phyloP scores from a whole-genome alignment of 2,113 vertebrate genomes.

The Channa argus region DNA sequence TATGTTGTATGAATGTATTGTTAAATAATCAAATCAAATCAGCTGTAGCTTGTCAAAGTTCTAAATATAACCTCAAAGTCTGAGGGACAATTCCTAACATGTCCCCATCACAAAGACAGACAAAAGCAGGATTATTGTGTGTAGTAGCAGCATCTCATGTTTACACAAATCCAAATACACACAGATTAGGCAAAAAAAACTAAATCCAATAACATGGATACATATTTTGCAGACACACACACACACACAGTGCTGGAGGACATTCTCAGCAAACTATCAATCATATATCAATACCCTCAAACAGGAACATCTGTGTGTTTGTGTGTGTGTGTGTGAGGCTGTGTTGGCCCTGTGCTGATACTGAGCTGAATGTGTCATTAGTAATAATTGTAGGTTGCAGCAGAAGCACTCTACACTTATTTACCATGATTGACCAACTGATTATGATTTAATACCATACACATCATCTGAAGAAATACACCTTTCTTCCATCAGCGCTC shows the following conservation, averaged over 20 bases:
- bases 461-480: constrained; percentile 14
- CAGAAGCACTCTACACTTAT: constrained; percentile 58
- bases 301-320: not conserved
- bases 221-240: not conserved
- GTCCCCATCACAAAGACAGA: constrained; percentile 21
- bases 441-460: constrained; percentile 56
- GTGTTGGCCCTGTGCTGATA: constrained; percentile 30
- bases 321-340: constrained; percentile 25
- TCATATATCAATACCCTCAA: constrained; percentile 62
- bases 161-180: constrained; percentile 6
- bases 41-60: constrained; percentile 12
- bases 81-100: constrained; percentile 33
- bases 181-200: not conserved
- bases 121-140: constrained; percentile 21
- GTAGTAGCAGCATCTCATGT: constrained; percentile 29
- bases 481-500: not conserved
- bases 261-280: constrained; percentile 56
- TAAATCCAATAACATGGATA: too few species aligned
- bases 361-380: constrained; percentile 69
- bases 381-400: constrained; percentile 67
- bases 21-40: constrained; percentile 3
- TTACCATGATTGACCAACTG: constrained; percentile 61
- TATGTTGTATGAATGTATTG: too few species aligned
- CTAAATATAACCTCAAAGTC: constrained; percentile 20
- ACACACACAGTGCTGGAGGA: constrained; percentile 30